phyloP scores from a whole-genome alignment of 2,888 invertebrate genomes.

The Nomada goodeniana region DNA sequence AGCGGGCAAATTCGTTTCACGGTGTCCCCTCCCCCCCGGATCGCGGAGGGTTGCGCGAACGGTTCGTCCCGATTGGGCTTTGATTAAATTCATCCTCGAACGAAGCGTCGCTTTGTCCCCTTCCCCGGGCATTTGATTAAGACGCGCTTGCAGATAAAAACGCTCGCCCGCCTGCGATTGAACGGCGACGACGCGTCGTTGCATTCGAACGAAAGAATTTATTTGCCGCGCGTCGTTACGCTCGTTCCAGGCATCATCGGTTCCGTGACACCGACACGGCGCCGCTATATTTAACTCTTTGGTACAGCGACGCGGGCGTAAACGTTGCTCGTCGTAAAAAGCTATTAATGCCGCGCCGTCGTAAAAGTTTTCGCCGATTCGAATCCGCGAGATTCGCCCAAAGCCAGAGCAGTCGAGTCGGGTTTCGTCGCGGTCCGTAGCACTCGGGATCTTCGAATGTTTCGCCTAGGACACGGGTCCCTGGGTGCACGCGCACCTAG shows the following conservation, averaged over 20 bases:
- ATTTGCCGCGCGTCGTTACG: too few species aligned
- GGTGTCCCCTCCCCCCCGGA: neutral
- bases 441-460: neutral
- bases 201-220: too few species aligned
- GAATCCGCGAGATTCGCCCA: too few species aligned
- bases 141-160: neutral
- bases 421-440: neutral
- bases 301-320: too few species aligned
- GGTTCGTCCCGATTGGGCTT: neutral
- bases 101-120: neutral
- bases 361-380: neutral
- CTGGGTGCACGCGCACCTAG: slow-evolving; percentile 7
- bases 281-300: too few species aligned
- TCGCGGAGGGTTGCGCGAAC: too few species aligned
- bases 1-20: neutral
- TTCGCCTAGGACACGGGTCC: neutral
- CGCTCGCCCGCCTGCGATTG: neutral
- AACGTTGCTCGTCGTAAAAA: too few species aligned
- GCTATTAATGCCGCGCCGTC: too few species aligned
- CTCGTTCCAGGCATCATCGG: too few species aligned
- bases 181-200: too few species aligned
- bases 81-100: slow-evolving; percentile 26
- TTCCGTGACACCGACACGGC: too few species aligned
- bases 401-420: neutral
- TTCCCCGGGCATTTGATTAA: slow-evolving; percentile 17